Evolutionary conservation across 2,888 invertebrate species (phyloP).

Genomic region (Monochamus alternatus): DNA sequence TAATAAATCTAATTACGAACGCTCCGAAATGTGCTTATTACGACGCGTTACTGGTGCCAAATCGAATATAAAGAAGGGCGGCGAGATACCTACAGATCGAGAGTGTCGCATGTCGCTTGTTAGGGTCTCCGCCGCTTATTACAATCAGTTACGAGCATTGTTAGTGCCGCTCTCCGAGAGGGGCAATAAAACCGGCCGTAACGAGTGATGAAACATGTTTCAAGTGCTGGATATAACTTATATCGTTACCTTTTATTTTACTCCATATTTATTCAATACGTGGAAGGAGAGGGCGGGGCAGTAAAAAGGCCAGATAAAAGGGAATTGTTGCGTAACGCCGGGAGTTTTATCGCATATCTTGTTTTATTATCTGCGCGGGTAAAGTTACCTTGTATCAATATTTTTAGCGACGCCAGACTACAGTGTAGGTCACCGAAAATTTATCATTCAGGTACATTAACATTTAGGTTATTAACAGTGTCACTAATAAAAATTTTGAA

Average conservation of each 20-base stretch:
- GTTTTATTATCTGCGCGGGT: too few relatives aligned
- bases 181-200: constrained; percentile 27
- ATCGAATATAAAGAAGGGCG: constrained; percentile 2
- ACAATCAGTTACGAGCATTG: constrained; percentile 44
- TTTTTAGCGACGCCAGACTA: too few relatives aligned
- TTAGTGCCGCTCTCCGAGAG: constrained; percentile 33
- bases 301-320: too few relatives aligned
- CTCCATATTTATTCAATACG: constrained; percentile 9
- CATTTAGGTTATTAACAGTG: too few relatives aligned
- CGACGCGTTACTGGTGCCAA: not conserved
- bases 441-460: too few relatives aligned
- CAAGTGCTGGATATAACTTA: constrained; percentile 19
- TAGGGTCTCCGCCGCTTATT: constrained; percentile 41
- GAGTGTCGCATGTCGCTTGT: constrained; percentile 41
- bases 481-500: too few relatives aligned
- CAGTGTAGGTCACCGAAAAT: too few relatives aligned
- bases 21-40: constrained; percentile 26
- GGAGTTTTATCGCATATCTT: too few relatives aligned
- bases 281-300: too few relatives aligned
- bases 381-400: too few relatives aligned
- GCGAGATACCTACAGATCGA: constrained; percentile 13
- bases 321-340: too few relatives aligned
- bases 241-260: constrained; percentile 22
- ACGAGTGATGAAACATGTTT: constrained; percentile 18
- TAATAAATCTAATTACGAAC: constrained; percentile 24